Conservation (phyloP, 1,140 invertebrate species). For the Periplaneta americana region DNA sequence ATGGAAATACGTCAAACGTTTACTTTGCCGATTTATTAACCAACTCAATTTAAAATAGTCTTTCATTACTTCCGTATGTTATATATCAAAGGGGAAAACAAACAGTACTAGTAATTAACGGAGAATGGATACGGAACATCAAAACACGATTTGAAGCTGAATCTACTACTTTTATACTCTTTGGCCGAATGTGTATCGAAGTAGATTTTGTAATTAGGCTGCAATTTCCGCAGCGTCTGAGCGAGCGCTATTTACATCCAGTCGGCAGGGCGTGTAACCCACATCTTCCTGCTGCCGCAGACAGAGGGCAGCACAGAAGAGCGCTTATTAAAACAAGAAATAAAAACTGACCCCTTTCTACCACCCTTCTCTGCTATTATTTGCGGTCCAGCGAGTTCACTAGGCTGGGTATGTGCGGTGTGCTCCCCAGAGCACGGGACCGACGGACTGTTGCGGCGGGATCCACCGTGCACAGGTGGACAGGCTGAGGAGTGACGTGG, state of each 20-base stretch:
- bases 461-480: not conserved
- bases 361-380: not conserved
- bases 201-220: no score
- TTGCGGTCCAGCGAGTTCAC: not conserved
- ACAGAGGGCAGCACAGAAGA: not conserved
- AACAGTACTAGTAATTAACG: not conserved
- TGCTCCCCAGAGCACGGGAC: not conserved
- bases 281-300: not conserved
- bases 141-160: not conserved
- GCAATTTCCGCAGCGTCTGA: not conserved
- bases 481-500: no score
- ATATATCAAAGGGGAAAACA: not conserved
- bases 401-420: not conserved
- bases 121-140: not conserved
- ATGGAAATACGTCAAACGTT: not conserved
- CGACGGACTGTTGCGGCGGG: not conserved
- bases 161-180: not conserved
- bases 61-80: not conserved
- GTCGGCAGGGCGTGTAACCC: not conserved
- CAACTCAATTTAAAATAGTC: not conserved
- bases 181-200: not conserved
- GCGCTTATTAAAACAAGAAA: not conserved
- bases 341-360: not conserved
- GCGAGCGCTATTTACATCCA: not conserved
- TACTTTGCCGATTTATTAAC: not conserved